Conservation (phyloP, 2,888 invertebrate species). For the Pandemis heparana region DNA sequence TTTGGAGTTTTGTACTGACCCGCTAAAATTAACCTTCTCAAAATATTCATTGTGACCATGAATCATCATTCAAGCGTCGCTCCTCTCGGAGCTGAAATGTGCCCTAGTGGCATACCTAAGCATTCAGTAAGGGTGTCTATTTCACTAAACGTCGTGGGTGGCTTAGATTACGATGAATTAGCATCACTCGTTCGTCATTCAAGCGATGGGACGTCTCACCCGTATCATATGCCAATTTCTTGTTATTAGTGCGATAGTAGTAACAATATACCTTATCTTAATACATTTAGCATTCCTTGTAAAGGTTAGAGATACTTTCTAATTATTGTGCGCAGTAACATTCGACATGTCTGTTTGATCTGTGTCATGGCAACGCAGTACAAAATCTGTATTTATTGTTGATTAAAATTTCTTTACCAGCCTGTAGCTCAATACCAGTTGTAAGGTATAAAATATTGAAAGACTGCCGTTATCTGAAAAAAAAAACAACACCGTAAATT, state of each 20-base stretch:
- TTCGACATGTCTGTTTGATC: background rate
- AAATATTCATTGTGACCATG: constrained; percentile 3
- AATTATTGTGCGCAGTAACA: background rate
- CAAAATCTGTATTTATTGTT: background rate
- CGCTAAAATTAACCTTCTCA: background rate
- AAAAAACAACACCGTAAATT: background rate
- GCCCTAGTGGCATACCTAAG: background rate
- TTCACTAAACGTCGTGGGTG: constrained; percentile 21
- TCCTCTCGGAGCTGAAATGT: background rate
- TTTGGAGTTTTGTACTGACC: background rate
- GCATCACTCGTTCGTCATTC: constrained; percentile 2
- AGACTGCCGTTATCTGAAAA: background rate
- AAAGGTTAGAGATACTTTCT: background rate
- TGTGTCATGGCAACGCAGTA: background rate
- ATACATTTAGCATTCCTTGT: background rate
- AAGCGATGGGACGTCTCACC: constrained; percentile 19
- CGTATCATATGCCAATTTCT: constrained; percentile 19
- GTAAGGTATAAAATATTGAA: too few species aligned
- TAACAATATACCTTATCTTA: background rate
- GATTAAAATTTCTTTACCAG: too few species aligned
- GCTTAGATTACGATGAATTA: constrained; percentile 21
- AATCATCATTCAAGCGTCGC: background rate
- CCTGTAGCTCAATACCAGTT: too few species aligned
- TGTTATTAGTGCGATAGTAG: constrained; percentile 3
- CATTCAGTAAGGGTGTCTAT: background rate